Base-by-base conservation (phyloP, 2,797 vertebrate genomes). In the Enteromius viviparus region DNA sequence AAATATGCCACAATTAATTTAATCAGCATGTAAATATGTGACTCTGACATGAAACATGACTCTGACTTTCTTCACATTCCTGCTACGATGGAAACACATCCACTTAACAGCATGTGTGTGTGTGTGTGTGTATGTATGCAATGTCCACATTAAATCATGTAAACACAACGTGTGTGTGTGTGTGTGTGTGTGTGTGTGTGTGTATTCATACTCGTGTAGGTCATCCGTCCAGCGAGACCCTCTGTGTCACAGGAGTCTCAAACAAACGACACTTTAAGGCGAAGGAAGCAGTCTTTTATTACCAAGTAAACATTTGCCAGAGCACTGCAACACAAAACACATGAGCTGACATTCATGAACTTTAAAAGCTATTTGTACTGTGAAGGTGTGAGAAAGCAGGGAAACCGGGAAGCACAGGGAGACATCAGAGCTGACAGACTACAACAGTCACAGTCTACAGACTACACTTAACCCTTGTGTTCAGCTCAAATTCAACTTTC, bases 251-350 rank as follows among this genome's bases (percentile, higher is more conserved):
- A 37, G 45, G 49, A 58, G 60, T 58, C 47, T 53, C 37, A 77
- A 70, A 83, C 81, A 69, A 83, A 60, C 26, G 37, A 45, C 64
- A 69, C 81, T 76, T 55, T 77, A 58, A 83, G 64, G 68, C 34
- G 70, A 77, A 84, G 65, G 55, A 69, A 65, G 40, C 37, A 71
- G 65, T 68, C 49, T 23, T 58, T 29, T 89, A 84, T 90, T 89
- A 89, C 88, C 86, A 85, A 89, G 91, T 89, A 89, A 92, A 92
- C 87, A 93, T 88, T 92, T 91, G 87, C 87, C 88, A 85, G 85
- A 88, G 83, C 83, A 84, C 90, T 62, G 82, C 80, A 82, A 65
- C 2, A 37, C 12, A 77, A 58, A 37, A 77, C 82, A 71, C 65
- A 47, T 34, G 65, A 40, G 21, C 68, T 64, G 65, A 49, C 75